phyloP scores from a whole-genome alignment of 2,797 vertebrate species.

The Lepidocolaptes lacrymiger region DNA sequence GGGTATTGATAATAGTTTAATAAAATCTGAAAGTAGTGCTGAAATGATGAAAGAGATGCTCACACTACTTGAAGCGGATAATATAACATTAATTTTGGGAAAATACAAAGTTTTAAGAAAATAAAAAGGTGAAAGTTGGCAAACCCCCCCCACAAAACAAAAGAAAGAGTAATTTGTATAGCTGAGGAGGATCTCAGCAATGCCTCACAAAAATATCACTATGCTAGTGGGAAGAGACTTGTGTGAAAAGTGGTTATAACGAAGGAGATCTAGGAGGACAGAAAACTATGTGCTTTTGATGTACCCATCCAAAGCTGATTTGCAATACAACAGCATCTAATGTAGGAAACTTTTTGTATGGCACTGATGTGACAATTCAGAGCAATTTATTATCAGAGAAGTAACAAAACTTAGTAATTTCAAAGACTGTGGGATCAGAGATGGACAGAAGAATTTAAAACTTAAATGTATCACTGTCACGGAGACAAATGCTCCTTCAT shows the following conservation, averaged over 20 bases:
- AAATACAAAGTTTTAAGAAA: not conserved
- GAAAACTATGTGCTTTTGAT: not conserved
- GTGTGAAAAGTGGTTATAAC: not conserved
- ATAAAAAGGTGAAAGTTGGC: not conserved
- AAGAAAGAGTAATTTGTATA: not conserved
- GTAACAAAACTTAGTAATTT: not conserved
- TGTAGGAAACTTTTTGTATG: not conserved
- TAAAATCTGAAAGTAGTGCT: not conserved
- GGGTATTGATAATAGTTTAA: not conserved
- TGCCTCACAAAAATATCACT: not conserved
- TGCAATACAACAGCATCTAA: not conserved
- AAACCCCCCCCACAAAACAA: not conserved
- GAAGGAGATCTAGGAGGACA: not conserved
- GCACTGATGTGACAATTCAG: not conserved
- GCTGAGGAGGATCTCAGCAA: not conserved
- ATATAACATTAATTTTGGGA: not conserved
- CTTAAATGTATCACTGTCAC: not conserved
- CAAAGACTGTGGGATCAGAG: not conserved
- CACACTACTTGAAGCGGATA: not conserved
- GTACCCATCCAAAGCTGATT: not conserved
- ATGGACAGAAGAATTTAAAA: not conserved
- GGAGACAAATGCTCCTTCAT: not conserved
- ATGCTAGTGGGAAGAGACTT: rapidly evolving
- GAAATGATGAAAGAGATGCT: not conserved
- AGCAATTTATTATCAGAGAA: not conserved